Evolutionary conservation across 2,888 invertebrate genomes (phyloP).

Genomic region (Xanthorhoe designata): DNA sequence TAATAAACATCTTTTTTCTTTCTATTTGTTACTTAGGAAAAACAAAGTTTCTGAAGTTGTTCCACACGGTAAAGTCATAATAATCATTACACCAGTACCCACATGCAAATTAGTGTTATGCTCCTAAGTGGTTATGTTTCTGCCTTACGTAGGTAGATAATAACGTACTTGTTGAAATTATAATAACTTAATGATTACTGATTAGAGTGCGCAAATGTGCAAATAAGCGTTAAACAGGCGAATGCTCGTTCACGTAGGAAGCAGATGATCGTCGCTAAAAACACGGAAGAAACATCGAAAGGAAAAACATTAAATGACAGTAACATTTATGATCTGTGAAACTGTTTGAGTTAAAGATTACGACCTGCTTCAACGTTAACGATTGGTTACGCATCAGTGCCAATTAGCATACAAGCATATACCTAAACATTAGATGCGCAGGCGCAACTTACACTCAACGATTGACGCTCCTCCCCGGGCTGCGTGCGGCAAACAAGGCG

Average conservation of each 20-base stretch:
- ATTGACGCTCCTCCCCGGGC: constrained; percentile 89
- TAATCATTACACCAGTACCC: constrained; percentile 14
- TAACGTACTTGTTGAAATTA: constrained; percentile 5
- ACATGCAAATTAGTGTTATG: constrained; percentile 37
- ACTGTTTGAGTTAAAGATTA: background rate
- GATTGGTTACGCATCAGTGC: constrained; percentile 11
- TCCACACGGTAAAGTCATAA: constrained; percentile 32
- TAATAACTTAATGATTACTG: constrained; percentile 3
- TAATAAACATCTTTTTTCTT: background rate
- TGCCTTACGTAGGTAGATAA: constrained; percentile 20
- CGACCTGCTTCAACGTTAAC: constrained; percentile 8
- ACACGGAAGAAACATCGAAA: background rate
- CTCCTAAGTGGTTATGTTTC: constrained; percentile 15
- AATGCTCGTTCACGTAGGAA: constrained; percentile 5
- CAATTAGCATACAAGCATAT: constrained; percentile 39
- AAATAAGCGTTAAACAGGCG: constrained; percentile 18
- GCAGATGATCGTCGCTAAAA: background rate
- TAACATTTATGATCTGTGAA: background rate
- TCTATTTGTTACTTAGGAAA: too few relatives aligned
- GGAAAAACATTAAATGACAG: background rate
- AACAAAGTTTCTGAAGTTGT: constrained; percentile 15
- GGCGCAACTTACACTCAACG: constrained; percentile 89
- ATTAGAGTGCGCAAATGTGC: constrained; percentile 12
- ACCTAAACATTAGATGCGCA: constrained; percentile 43
- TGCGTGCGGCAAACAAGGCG: constrained; percentile 81